Conservation (phyloP, 2,888 invertebrate genomes). For the Lamellibrachia satsuma region DNA sequence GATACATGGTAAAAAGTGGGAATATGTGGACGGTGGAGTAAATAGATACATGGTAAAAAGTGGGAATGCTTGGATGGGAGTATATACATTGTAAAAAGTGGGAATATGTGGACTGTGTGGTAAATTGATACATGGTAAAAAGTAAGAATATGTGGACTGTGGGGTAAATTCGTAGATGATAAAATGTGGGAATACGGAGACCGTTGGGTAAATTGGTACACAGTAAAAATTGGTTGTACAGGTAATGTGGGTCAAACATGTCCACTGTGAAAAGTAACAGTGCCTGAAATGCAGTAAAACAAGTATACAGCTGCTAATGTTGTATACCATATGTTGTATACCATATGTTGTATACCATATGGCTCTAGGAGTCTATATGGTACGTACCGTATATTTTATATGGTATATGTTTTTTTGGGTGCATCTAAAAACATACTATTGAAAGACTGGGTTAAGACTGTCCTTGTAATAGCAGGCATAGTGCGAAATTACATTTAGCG, state of each 20-base stretch:
- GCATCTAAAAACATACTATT: too few relatives aligned
- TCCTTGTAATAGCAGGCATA: too few relatives aligned
- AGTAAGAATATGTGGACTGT: conserved; percentile 88
- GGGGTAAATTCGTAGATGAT: background rate
- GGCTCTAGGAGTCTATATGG: too few relatives aligned
- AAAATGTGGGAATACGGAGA: conserved; percentile 83
- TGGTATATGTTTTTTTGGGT: too few relatives aligned
- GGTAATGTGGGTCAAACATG: background rate
- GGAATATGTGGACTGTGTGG: conserved; percentile 91
- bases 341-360: too few relatives aligned
- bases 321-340: too few relatives aligned
- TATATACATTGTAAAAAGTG: background rate
- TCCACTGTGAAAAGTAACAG: background rate
- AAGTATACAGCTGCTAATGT: background rate
- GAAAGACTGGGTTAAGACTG: too few relatives aligned
- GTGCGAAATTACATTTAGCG: too few relatives aligned
- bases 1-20: conserved; percentile 60
- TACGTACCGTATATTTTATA: too few relatives aligned
- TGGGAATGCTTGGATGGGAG: conserved; percentile 71
- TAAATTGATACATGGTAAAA: background rate
- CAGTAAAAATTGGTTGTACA: background rate
- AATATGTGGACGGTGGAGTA: conserved; percentile 88
- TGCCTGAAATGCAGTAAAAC: background rate
- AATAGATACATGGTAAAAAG: background rate
- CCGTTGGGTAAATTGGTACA: conserved; percentile 68